phyloP scores from a whole-genome alignment of 2,113 vertebrate species.

The Coregonus clupeaformis region DNA sequence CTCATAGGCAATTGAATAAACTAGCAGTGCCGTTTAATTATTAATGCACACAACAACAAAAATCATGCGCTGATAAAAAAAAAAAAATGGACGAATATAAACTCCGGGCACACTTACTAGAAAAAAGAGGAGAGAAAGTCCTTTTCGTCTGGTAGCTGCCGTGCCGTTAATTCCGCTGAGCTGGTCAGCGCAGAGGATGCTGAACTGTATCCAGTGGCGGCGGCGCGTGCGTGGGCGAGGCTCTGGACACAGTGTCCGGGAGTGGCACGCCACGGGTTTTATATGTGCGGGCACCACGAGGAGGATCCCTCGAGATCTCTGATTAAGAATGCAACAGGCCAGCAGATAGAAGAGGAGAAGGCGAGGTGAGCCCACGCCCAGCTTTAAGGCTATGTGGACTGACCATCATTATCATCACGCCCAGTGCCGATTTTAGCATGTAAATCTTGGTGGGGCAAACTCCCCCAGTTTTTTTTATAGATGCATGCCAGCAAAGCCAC shows the following conservation, averaged over 20 bases:
- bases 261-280: constrained; percentile 55
- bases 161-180: constrained; percentile 49
- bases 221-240: constrained; percentile 29
- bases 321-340: constrained; percentile 31
- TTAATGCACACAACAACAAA: not conserved
- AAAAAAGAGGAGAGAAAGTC: constrained; percentile 20
- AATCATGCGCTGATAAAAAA: not conserved
- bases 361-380: too few species aligned
- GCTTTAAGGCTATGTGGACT: not conserved
- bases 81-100: not conserved
- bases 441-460: too few species aligned
- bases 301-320: constrained; percentile 46
- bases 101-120: constrained; percentile 46
- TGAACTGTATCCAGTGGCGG: constrained; percentile 68
- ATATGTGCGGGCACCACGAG: constrained; percentile 53
- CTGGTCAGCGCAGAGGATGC: constrained; percentile 62
- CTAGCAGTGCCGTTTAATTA: not conserved
- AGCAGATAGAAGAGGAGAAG: not conserved
- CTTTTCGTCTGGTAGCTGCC: constrained; percentile 28
- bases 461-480: too few species aligned
- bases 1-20: not conserved
- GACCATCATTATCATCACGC: not conserved
- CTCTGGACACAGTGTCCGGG: constrained; percentile 47
- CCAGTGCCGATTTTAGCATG: too few species aligned
- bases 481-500: too few species aligned